These are phyloP conservation scores for Actinemys pallida DNA, from an alignment of 2,113 vertebrate genomes.

Conservation along the genomic window DNA sequence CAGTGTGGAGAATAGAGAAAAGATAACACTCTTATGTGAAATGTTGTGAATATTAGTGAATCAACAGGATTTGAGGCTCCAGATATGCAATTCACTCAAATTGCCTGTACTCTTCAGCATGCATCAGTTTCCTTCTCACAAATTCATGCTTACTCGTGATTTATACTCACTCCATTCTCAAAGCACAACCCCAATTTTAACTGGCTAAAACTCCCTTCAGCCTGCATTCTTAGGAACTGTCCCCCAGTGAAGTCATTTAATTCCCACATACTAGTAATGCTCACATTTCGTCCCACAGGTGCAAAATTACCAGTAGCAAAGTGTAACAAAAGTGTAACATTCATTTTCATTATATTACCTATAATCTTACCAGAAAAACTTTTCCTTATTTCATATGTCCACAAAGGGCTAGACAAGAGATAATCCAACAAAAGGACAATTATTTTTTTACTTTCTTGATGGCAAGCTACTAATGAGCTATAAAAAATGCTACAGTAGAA, in stretches of 20 bases:
- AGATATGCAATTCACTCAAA: background rate
- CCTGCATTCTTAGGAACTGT: background rate
- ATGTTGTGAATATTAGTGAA: background rate
- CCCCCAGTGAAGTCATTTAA: background rate
- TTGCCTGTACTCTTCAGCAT: background rate
- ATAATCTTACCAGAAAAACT: background rate
- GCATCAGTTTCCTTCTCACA: background rate
- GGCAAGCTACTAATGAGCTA: background rate
- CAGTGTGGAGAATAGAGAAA: background rate
- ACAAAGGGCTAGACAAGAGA: background rate
- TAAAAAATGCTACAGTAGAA: background rate
- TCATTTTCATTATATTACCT: background rate
- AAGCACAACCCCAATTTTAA: background rate
- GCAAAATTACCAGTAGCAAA: background rate
- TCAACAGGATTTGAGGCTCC: background rate
- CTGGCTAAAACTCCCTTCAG: background rate
- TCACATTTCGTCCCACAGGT: background rate
- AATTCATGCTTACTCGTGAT: background rate
- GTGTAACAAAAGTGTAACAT: background rate
- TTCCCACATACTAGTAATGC: background rate
- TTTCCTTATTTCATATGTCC: background rate
- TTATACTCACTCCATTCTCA: background rate
- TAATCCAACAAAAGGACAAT: background rate
- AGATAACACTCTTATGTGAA: background rate
- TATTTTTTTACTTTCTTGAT: background rate